phyloP scores from a whole-genome alignment of 2,797 vertebrate genomes.

The Phyllotis vaccarum region DNA sequence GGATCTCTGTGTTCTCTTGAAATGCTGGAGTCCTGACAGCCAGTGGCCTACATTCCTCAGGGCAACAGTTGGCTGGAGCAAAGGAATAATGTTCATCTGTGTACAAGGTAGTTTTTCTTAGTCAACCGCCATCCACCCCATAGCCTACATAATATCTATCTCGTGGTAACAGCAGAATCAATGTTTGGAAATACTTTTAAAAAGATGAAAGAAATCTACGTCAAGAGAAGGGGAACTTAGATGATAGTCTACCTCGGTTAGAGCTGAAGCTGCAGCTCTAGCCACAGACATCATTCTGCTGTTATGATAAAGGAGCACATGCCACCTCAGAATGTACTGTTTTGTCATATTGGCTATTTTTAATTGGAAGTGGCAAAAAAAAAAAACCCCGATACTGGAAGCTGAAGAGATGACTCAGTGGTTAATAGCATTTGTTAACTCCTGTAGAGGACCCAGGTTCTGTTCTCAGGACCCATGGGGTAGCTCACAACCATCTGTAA shows the following conservation, averaged over 20 bases:
- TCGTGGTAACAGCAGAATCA: neutral
- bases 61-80: neutral
- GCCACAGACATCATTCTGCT: neutral
- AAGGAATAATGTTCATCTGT: conserved; percentile 4
- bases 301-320: neutral
- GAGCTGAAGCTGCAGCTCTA: neutral
- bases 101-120: neutral
- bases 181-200: neutral
- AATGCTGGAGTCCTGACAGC: conserved; percentile 29
- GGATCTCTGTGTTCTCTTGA: conserved; percentile 52
- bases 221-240: neutral
- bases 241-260: neutral
- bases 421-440: neutral
- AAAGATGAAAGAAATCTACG: conserved; percentile 24
- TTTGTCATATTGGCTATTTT: neutral
- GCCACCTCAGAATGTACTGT: neutral
- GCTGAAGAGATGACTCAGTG: neutral
- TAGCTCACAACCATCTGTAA: neutral
- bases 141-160: neutral
- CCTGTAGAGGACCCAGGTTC: neutral
- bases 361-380: neutral
- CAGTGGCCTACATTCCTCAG: neutral
- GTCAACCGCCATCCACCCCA: neutral
- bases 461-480: neutral
- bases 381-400: neutral